A percentile compares a stretch with the other conserved stretches of the same genome.
Evolutionary conservation across 2,113 vertebrate genomes (phyloP).

Genomic region (Setophaga kirtlandii): DNA sequence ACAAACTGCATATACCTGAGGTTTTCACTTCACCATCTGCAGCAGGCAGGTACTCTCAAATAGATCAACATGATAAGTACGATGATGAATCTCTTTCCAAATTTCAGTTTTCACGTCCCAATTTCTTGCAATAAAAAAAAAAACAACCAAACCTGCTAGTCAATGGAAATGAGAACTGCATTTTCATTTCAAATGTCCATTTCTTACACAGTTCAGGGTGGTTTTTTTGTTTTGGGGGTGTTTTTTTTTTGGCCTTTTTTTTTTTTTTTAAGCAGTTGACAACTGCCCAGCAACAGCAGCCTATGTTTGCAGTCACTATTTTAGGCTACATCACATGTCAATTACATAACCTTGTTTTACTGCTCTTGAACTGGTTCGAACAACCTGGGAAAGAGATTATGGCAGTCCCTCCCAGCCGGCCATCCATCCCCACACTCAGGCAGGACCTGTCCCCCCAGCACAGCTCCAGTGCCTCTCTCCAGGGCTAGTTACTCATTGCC

Average conservation of each 20-base stretch:
- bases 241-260: too few species aligned
- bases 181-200: constrained; percentile 65
- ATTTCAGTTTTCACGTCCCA: neutral
- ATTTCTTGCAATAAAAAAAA: neutral
- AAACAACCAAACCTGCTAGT: neutral
- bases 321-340: constrained; percentile 83
- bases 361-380: constrained; percentile 82
- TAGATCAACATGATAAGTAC: neutral
- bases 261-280: constrained; percentile 68
- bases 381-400: constrained; percentile 81
- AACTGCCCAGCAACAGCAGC: constrained; percentile 81
- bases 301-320: constrained; percentile 83
- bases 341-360: constrained; percentile 85
- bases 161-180: neutral
- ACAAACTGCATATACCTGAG: neutral
- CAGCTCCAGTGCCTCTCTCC: constrained; percentile 11
- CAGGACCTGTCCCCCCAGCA: neutral
- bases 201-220: constrained; percentile 43
- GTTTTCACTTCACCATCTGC: constrained; percentile 13
- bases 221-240: neutral
- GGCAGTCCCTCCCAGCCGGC: constrained; percentile 61
- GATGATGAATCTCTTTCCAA: neutral
- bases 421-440: neutral
- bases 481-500: constrained; percentile 76
- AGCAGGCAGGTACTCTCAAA: neutral